A percentile compares a stretch with the other conserved stretches of the same genome.
Conservation (phyloP, 2,113 vertebrate species). For the Ptychochromis oligacanthus region DNA sequence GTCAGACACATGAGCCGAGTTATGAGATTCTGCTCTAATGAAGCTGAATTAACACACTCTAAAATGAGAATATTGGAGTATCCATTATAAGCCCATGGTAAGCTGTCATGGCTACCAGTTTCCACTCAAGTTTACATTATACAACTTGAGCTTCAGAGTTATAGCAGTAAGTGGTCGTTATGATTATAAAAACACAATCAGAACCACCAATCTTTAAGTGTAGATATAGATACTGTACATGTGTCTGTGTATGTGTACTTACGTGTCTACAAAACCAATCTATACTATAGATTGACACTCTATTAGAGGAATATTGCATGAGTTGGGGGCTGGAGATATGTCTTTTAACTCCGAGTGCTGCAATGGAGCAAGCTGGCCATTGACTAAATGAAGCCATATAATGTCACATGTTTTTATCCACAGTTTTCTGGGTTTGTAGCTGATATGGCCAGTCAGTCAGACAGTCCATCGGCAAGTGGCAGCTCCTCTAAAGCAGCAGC, state of each 20-base stretch:
- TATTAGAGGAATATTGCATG: constrained; percentile 74
- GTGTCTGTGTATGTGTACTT: constrained; percentile 57
- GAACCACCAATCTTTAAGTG: constrained; percentile 60
- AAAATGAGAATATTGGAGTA: constrained; percentile 62
- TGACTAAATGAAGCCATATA: constrained; percentile 63
- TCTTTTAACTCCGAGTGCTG: constrained; percentile 62
- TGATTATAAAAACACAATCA: constrained; percentile 73
- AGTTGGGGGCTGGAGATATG: constrained; percentile 39
- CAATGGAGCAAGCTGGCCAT: constrained; percentile 70
- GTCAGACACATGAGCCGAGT: constrained; percentile 46
- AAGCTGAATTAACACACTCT: constrained; percentile 63
- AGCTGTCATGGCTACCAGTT: constrained; percentile 67
- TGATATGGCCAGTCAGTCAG: constrained; percentile 46
- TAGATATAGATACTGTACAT: constrained; percentile 62
- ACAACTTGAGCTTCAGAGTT: constrained; percentile 62
- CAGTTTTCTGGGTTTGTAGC: constrained; percentile 30
- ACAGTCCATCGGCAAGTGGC: constrained; percentile 59
- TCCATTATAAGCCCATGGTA: constrained; percentile 54
- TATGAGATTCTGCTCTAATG: constrained; percentile 47
- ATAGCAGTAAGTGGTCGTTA: constrained; percentile 63
- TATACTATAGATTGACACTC: constrained; percentile 76
- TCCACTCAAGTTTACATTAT: constrained; percentile 61
- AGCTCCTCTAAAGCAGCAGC: constrained; percentile 71
- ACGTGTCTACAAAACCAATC: constrained; percentile 72
- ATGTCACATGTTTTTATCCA: constrained; percentile 33